phyloP scores from a whole-genome alignment of 2,113 vertebrate species.

The Uropsilus gracilis region DNA sequence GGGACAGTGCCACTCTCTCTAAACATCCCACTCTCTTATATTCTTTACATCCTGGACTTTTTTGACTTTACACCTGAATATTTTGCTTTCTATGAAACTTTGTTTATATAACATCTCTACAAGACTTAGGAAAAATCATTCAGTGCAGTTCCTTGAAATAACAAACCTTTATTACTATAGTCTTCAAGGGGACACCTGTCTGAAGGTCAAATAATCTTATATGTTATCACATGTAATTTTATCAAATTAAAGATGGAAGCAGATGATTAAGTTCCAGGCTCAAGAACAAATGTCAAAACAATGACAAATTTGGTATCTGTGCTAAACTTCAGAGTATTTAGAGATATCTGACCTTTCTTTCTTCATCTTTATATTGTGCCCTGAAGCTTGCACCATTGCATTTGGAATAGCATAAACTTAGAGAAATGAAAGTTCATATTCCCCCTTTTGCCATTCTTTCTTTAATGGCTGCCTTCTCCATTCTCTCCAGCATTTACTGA shows the following conservation, averaged over 20 bases:
- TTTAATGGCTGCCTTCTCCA: background rate
- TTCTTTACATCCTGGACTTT: background rate
- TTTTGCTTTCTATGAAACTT: background rate
- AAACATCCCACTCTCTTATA: background rate
- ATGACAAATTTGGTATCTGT: background rate
- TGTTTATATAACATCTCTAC: background rate
- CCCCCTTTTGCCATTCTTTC: background rate
- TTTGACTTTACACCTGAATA: background rate
- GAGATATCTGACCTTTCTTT: background rate
- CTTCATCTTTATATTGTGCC: background rate
- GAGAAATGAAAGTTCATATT: background rate
- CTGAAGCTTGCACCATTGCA: background rate
- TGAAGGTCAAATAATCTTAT: background rate
- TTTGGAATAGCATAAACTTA: background rate
- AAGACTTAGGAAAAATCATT: background rate
- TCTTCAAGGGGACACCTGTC: background rate
- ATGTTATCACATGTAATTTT: too few relatives aligned
- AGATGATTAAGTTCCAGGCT: background rate
- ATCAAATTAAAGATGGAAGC: background rate
- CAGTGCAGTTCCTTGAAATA: background rate
- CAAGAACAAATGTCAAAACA: constrained; percentile 13
- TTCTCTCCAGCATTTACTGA: background rate
- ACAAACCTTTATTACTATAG: background rate
- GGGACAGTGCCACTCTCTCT: background rate
- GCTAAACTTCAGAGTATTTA: background rate